Conservation (phyloP, 1,140 invertebrate species). For the Asobara japonica region DNA sequence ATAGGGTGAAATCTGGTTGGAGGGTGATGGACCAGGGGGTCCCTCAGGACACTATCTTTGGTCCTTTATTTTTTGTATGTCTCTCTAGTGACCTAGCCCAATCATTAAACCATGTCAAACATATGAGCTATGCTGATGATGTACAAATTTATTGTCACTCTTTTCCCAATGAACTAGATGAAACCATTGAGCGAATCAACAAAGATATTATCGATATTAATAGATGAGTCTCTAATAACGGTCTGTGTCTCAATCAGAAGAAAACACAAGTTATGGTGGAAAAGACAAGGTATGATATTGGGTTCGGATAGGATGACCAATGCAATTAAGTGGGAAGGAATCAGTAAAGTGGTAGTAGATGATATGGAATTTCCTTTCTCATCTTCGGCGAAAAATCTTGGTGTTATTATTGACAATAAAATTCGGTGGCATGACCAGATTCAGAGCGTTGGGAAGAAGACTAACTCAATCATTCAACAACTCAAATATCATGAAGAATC, state of each 20-base stretch:
- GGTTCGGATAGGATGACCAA: background rate
- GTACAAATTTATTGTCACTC: background rate
- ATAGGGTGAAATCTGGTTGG: background rate
- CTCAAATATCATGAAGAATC: background rate
- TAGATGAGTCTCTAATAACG: background rate
- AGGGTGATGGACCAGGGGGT: background rate
- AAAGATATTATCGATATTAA: background rate
- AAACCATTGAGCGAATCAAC: background rate
- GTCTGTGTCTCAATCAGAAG: background rate
- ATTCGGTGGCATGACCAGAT: background rate
- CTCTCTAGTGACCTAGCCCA: background rate
- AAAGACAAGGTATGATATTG: background rate
- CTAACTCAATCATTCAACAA: background rate
- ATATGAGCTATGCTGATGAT: background rate
- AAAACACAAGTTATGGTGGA: background rate
- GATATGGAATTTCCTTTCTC: background rate
- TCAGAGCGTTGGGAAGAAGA: background rate
- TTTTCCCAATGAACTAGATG: background rate
- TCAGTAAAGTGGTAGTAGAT: background rate
- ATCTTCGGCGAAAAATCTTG: background rate
- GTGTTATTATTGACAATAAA: background rate
- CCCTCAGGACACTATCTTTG: background rate
- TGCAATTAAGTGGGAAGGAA: background rate
- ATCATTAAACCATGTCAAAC: background rate
- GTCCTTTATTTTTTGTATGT: background rate